Base-by-base conservation (phyloP, 2,888 invertebrate genomes). In the Himalopsyche kuldschensis region DNA sequence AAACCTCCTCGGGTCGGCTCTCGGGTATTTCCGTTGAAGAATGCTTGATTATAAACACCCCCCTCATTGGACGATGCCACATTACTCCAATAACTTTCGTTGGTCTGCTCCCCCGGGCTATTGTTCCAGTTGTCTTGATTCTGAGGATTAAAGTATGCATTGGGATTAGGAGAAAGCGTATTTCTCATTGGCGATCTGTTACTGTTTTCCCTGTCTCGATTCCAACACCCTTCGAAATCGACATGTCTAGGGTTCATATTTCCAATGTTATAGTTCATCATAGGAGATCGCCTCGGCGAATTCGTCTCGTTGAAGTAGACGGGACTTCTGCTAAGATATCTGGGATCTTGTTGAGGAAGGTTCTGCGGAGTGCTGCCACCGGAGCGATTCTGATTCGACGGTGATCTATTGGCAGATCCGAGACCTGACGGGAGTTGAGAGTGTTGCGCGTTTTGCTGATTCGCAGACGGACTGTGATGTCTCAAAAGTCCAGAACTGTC, bases 181-280 rank as follows among this genome's bases (percentile, higher is more conserved):
- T 90, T 90, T 55, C 89, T 87, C 0, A 89, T 88, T 0, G 90
- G 89, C 1, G 91, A 91, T 75, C 89, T 87, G 79, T 90, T 90
- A 81, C 90, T 90, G 82, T 79, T 83, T 81, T 86, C 86, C 78
- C 88, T 89, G 81, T 90, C 90, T 47, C 90, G 88, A 86, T 89
- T 90, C 90, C 90, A 91, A 87, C 89, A 90, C 32, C 89, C 89
- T 46, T 92, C 92, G 69, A 91, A 89, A 85, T 92, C 92, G 84
- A 90, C 89, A 87, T 92, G 92, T 80, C 91, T 87, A 35, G 92
- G 92, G 85, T 92, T 92, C 90, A 92, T 92, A 83, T 92, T 92
- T n/a, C 92, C 92, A 76, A 92, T 89, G 87, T 92, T 92, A 86
- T 91, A 91, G 87, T 92, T 91, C 55, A 89, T 89, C 86, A 91